Evolutionary conservation across 2,113 vertebrate genomes (phyloP).

Genomic region (Amblyornis subalaris): DNA sequence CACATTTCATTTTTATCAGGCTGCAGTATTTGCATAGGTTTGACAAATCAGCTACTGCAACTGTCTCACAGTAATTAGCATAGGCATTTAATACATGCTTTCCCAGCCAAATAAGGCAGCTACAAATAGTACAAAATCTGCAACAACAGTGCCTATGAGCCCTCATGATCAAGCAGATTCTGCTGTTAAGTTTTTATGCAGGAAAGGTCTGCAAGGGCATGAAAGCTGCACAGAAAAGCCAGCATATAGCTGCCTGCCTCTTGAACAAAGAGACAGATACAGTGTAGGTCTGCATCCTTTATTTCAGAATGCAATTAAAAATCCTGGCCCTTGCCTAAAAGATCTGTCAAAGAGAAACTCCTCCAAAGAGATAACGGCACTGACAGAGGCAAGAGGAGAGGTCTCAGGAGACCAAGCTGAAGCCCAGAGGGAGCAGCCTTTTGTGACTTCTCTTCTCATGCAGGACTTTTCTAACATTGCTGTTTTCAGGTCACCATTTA

Average conservation of each 20-base stretch:
- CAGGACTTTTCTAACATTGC: not conserved
- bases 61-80: not conserved
- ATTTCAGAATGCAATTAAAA: conserved; percentile 17
- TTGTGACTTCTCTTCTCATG: not conserved
- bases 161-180: not conserved
- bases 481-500: not conserved
- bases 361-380: not conserved
- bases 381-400: not conserved
- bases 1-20: not conserved
- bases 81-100: not conserved
- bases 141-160: not conserved
- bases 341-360: not conserved
- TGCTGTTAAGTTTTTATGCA: not conserved
- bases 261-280: not conserved
- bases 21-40: not conserved
- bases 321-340: not conserved
- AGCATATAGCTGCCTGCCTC: not conserved
- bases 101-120: not conserved
- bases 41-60: not conserved
- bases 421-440: not conserved
- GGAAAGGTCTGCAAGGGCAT: not conserved
- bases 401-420: not conserved
- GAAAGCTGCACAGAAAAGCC: not conserved
- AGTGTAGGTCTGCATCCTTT: not conserved
- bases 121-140: not conserved